Evolutionary conservation across 2,797 vertebrate genomes (phyloP), one percentile per base, ranked within the genome.

Genomic region (Sylvilagus floridanus): DNA sequence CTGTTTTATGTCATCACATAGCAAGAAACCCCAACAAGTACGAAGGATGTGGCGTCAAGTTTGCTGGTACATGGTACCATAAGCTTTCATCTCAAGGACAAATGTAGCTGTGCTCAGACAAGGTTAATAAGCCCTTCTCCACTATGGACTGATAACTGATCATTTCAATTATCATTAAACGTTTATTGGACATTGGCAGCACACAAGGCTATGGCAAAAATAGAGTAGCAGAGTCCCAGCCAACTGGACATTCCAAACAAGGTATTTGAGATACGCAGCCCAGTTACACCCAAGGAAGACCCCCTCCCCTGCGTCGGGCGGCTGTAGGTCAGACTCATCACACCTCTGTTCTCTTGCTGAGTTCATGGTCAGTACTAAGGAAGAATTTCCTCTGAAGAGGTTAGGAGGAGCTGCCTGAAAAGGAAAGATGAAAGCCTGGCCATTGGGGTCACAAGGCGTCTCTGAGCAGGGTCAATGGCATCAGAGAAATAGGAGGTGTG

Each of bases 131-230:
- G 54, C 28, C 77, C 57, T 84, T 95, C 52, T 76, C 65, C 79
- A 50, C 24, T 42, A 8, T 7, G 17, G 78, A 96, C n/a, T 87
- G 93, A 93, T 87, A 91, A 90, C 63, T 66, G 57, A 91, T 96
- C 85, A 95, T 68, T 94, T 88, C 72, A 92, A 92, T 93, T 65
- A 95, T 84, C 63, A 65, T 86, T 77, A 94, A 96, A 84, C 77
- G 92, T 76, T 95, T 93, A 93, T 86, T 84, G 92, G 57, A 50
- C 62, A 68, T 9, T 17, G 16, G 65, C 26, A 95, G 28, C 78
- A 81, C 68, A 88, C 21, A 81, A 73, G 50, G 6, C 57, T 47
- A n/a, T 17, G 71, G 66, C 42, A 93, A 89, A 89, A 87, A 86
- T 14, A 88, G 37, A 35, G 90, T n/a, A 81, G 72, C 13, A 78